Percentiles rank a stretch among this genome's conserved stretches.
Conservation (phyloP, 2,797 vertebrate species). For the Enteromius argenteus region DNA sequence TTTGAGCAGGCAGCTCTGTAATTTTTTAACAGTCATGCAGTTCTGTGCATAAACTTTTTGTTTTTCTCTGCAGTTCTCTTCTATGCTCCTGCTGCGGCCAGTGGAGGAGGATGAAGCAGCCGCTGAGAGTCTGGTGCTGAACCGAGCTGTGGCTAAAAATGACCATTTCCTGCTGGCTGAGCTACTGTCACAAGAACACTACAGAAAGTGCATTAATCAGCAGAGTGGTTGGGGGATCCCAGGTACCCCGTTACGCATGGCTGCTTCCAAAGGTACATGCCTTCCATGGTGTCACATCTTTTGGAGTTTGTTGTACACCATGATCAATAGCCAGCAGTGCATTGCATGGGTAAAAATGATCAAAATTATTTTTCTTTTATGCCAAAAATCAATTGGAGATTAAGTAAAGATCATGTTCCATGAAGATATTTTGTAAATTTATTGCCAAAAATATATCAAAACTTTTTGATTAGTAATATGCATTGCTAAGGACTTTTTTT, state of each 20-base stretch:
- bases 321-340: neutral
- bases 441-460: neutral
- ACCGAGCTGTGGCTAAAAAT: slow-evolving; percentile 81
- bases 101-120: slow-evolving; percentile 75
- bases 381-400: neutral
- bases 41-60: neutral
- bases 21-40: neutral
- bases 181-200: slow-evolving; percentile 86
- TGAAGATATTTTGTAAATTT: neutral
- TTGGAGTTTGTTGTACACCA: neutral
- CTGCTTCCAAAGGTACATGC: slow-evolving; percentile 77
- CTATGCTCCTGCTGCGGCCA: slow-evolving; percentile 83
- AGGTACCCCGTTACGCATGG: slow-evolving; percentile 87
- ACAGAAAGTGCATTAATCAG: slow-evolving; percentile 86
- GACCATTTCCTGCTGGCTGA: slow-evolving; percentile 77
- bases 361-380: neutral
- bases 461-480: neutral
- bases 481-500: too few relatives aligned
- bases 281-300: neutral
- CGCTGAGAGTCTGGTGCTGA: slow-evolving; percentile 82
- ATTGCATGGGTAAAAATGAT: neutral
- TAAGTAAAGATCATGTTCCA: neutral
- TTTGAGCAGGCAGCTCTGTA: neutral
- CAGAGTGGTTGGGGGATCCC: slow-evolving; percentile 90
- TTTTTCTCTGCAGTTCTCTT: slow-evolving; percentile 47